Conservation (phyloP, 1,140 invertebrate species). For the Drosophila repleta region DNA sequence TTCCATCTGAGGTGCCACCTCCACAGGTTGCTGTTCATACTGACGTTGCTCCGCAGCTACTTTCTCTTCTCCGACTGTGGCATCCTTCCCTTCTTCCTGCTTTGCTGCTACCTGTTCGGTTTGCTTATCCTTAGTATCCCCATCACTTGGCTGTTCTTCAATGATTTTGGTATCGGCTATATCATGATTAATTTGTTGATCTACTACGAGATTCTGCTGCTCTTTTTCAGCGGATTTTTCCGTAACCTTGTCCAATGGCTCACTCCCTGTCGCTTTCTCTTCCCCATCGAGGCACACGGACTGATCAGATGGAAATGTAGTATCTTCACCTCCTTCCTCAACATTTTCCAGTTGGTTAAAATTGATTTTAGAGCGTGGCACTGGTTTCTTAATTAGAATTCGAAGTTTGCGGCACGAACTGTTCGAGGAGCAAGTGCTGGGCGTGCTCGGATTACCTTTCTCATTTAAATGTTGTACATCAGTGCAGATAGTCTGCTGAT, state of each 20-base stretch:
- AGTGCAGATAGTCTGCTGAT: background rate
- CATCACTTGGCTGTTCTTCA: background rate
- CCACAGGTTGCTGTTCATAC: background rate
- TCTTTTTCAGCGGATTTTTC: background rate
- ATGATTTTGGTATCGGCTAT: background rate
- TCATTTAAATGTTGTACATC: background rate
- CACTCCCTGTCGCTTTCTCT: background rate
- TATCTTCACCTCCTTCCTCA: background rate
- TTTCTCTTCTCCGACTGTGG: background rate
- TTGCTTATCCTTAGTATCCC: background rate
- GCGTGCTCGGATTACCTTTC: background rate
- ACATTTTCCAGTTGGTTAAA: background rate
- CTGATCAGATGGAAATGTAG: background rate
- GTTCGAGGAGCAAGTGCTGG: constrained; percentile 5
- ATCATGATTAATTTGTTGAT: background rate
- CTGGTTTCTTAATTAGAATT: constrained; percentile 40
- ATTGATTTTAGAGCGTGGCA: background rate
- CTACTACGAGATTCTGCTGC: background rate
- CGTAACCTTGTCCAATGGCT: background rate
- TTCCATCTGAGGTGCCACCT: too few relatives aligned
- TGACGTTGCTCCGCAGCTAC: background rate
- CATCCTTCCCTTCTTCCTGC: background rate
- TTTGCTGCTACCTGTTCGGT: background rate
- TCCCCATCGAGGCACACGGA: background rate
- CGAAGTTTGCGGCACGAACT: constrained; percentile 45